Conservation (phyloP, 2,797 vertebrate species). For the Synanceia verrucosa region DNA sequence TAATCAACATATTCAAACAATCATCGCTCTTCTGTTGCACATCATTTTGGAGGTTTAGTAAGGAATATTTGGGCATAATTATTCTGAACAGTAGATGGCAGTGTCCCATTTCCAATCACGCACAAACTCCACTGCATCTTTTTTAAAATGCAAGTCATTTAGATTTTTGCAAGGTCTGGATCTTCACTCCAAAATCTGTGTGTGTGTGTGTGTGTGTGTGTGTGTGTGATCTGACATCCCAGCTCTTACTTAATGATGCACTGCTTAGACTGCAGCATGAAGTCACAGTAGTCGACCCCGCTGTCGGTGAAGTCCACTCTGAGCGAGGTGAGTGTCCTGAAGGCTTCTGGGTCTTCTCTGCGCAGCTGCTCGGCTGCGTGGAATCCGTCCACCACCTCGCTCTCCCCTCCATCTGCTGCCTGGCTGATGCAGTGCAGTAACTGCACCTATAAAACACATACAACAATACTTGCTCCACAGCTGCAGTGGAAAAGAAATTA, state of each 20-base stretch:
- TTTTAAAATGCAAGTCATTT: background rate
- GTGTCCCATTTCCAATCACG: conserved; percentile 49
- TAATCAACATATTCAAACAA: background rate
- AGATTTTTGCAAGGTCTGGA: background rate
- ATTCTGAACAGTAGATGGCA: conserved; percentile 76
- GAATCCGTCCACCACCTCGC: conserved; percentile 92
- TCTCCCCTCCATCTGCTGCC: conserved; percentile 89
- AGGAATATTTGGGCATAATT: background rate
- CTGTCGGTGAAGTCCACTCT: conserved; percentile 90
- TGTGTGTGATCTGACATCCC: background rate
- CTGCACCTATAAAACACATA: conserved; percentile 85
- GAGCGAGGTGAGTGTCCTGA: conserved; percentile 85
- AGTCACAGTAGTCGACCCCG: conserved; percentile 93
- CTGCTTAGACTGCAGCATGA: conserved; percentile 92
- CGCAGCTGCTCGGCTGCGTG: conserved; percentile 84
- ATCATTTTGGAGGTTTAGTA: too few species aligned
- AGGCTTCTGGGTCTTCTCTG: conserved; percentile 87
- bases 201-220: background rate
- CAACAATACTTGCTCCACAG: background rate
- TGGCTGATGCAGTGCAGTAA: conserved; percentile 93
- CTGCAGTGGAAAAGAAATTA: background rate
- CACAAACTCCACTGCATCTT: background rate
- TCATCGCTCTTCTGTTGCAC: background rate
- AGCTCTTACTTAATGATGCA: conserved; percentile 90
- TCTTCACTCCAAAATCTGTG: background rate